Base-by-base conservation (phyloP, 64 coral and sea anemone genomes). In the Stylophora pistillata region DNA sequence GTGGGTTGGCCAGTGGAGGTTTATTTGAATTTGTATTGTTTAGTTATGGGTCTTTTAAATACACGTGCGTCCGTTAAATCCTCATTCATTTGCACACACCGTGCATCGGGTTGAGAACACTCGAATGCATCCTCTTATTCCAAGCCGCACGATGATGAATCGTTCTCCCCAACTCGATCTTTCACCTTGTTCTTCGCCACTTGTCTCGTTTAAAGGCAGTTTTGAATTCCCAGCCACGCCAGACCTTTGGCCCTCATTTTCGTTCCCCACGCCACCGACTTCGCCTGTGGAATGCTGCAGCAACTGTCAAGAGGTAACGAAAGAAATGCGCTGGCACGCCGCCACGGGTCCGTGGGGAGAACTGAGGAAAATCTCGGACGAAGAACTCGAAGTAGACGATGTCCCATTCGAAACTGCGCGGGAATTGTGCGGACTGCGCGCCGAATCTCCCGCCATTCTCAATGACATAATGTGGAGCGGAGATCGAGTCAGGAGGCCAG, bases 391-490 rank as follows among this genome's bases (percentile, higher is more conserved):
- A 7, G 25, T 70, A 2, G 61, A 84, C 52, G 80, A 84, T 62
- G 32, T 69, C 53, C 60, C 80, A 34, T 69, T 84, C 33, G 80
- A 69, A n/a, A 53, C 52, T 30, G 62, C 80, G 33, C 80, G 80
- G 61, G 60, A 84, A 84, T 53, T 84, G 52, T 68, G 20, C 34
- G 25, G 73, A 17, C 1, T 27, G 58, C 73, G 53, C 70, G 28
- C 71, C 71, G 62, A 76, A 74, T 91, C 90, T 60, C 81, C 90
- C 28, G 81, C 90, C 53, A 78, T 91, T 15, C 72, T 91, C 17
- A 91, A 91, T 52, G 90, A 91, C 60, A 91, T 91, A 60, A 91
- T 91, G 90, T 91, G 90, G 90, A 91, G 84, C 20, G 82, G 90
- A 0, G 76, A 91, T 27, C 71, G 73, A 15, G 58, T 63, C 32